phyloP scores from a whole-genome alignment of 2,888 invertebrate species.

The Linyphia triangularis region DNA sequence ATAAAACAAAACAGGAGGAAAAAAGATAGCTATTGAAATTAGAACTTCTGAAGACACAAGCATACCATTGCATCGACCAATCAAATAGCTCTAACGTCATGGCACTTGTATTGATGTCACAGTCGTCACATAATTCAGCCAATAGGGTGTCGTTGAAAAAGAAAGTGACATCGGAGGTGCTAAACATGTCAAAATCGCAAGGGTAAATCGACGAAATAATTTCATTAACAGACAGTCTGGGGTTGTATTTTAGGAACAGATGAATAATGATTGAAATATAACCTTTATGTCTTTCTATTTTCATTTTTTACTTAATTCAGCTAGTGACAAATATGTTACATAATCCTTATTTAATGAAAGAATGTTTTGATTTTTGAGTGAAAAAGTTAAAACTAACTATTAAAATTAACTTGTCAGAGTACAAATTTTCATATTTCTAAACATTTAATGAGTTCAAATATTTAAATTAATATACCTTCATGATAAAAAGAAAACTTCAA shows the following conservation, averaged over 20 bases:
- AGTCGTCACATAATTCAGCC: constrained; percentile 45
- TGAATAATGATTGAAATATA: constrained; percentile 19
- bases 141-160: constrained; percentile 29
- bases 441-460: no score
- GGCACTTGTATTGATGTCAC: constrained; percentile 45
- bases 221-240: constrained; percentile 19
- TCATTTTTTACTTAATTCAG: neutral
- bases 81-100: constrained; percentile 32
- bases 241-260: constrained; percentile 13
- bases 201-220: constrained; percentile 34
- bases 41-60: constrained; percentile 42
- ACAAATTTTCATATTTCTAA: no score
- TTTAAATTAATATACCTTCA: no score
- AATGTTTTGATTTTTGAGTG: no score
- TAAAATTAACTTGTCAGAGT: no score
- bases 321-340: neutral
- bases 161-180: constrained; percentile 27
- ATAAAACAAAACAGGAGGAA: constrained; percentile 44
- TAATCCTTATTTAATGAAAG: no score
- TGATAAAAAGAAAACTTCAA: no score
- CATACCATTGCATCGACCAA: constrained; percentile 26
- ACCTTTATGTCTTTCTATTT: neutral
- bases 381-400: no score
- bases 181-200: constrained; percentile 50
- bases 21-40: constrained; percentile 53